phyloP scores from a whole-genome alignment of 2,888 invertebrate species.

The Phorcus lineatus region DNA sequence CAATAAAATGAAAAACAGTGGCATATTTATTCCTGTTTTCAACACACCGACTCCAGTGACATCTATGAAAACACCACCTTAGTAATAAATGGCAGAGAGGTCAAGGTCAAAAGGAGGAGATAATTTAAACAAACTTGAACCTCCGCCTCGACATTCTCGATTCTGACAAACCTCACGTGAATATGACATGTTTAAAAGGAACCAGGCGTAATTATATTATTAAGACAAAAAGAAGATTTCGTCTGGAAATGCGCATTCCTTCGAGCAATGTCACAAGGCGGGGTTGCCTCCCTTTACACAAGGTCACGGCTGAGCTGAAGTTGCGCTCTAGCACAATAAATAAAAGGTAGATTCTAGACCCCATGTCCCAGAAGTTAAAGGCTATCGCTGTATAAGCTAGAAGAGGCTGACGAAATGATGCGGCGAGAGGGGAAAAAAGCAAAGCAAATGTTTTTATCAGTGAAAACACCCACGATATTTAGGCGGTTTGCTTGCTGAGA shows the following conservation, averaged over 20 bases:
- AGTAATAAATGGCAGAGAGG: not conserved
- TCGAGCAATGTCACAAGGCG: not conserved
- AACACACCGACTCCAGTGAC: not conserved
- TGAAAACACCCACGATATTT: slow-evolving; percentile 24
- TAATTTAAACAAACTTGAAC: not conserved
- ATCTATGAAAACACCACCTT: not conserved
- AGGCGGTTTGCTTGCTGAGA: slow-evolving; percentile 9
- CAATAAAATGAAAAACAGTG: slow-evolving; percentile 18
- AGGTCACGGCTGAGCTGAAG: not conserved
- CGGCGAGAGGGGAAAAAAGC: not conserved
- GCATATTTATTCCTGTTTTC: slow-evolving; percentile 4
- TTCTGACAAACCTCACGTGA: not conserved
- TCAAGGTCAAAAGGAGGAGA: slow-evolving; percentile 6
- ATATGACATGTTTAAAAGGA: too few relatives aligned
- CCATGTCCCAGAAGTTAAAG: not conserved
- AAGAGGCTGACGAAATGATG: slow-evolving; percentile 3
- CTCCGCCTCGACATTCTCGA: not conserved
- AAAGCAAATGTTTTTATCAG: slow-evolving; percentile 18
- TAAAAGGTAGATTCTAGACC: slow-evolving; percentile 9
- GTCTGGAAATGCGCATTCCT: not conserved
- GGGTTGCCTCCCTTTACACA: slow-evolving; percentile 18
- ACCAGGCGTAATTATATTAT: too few relatives aligned
- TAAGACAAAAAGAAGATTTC: not conserved
- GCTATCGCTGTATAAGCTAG: not conserved
- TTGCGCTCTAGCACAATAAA: slow-evolving; percentile 21